Base-by-base conservation (phyloP, 2,797 vertebrate species). In the Girardinus metallicus region DNA sequence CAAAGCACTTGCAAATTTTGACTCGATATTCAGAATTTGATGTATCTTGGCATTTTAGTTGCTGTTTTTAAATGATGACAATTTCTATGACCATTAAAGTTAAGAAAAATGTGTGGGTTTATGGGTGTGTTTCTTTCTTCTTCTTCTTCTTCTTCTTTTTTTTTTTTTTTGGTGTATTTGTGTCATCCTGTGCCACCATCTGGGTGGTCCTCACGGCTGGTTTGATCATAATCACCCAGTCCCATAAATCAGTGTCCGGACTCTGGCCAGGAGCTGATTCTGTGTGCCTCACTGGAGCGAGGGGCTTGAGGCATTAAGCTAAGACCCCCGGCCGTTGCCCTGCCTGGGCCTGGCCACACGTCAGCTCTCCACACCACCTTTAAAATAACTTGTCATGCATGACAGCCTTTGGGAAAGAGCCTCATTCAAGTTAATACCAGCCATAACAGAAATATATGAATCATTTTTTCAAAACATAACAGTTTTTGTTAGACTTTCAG, bases 141-240 rank as follows among this genome's bases (percentile, higher is more conserved):
- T 55, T 55, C 1, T 55, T 26, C 1, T 26, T 53, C 0, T 55
- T 53, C 2, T 46, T 46, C 0, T 46, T n/a, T n/a, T 55, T 51
- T 51, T 51, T 53, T 55, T 83, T 1, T 84, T 78, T 73, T 73
- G 55, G 80, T 82, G 77, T 80, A 81, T 85, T 84, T 90, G 77
- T 85, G 85, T 83, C 77, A 53, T 88, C 84, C 84, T 89, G 80
- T 91, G 91, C 92, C 92, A 89, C 88, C 72, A 89, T 89, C 85
- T 95, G 95, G 95, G 95, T 96, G 95, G 95, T 96, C 95, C 92
- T 94, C 92, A 92, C 53, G 92, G 87, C 90, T 90, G 93, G 91
- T 88, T 92, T 94, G 89, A 93, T 86, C 75, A 88, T 95, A 96
- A 96, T 96, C 95, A 93, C 85, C 90, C 95, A 92, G 93, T 89